Conservation (phyloP, 2,888 invertebrate species). For the Megaustenia siamemsis region DNA sequence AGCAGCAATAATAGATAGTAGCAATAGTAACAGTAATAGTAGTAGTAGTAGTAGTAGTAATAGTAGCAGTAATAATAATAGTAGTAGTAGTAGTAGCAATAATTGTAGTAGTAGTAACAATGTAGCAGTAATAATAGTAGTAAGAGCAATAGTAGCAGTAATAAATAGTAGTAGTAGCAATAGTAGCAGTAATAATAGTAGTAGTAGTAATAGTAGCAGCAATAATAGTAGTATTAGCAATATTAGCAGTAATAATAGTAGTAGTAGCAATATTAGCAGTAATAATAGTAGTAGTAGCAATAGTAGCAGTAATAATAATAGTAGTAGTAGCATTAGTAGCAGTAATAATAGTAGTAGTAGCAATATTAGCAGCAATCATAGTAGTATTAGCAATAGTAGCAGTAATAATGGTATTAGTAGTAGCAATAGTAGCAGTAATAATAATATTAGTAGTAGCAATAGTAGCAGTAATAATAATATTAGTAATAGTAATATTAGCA, state of each 20-base stretch:
- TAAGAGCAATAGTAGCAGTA: not conserved
- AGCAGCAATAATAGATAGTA: too few relatives aligned
- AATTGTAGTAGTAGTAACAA: too few relatives aligned
- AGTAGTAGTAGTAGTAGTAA: too few relatives aligned
- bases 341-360: not conserved
- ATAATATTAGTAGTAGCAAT: not conserved
- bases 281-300: not conserved
- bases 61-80: too few relatives aligned
- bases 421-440: not conserved
- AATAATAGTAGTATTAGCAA: not conserved
- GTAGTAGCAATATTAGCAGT: not conserved
- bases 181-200: not conserved
- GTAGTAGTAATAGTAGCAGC: not conserved
- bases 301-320: not conserved
- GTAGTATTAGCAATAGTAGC: not conserved
- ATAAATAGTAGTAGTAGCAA: not conserved
- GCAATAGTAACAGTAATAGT: too few relatives aligned
- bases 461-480: not conserved
- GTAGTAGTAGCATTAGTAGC: not conserved
- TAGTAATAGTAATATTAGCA: too few relatives aligned
- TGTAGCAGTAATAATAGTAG: not conserved
- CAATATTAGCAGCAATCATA: not conserved
- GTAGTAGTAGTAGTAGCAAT: too few relatives aligned
- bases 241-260: not conserved
- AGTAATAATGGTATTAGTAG: not conserved